Percentiles rank a stretch among this genome's conserved stretches.
These are phyloP conservation scores for Sebastes alutus DNA, from an alignment of 2,797 vertebrate species.

Conservation along the genomic window DNA sequence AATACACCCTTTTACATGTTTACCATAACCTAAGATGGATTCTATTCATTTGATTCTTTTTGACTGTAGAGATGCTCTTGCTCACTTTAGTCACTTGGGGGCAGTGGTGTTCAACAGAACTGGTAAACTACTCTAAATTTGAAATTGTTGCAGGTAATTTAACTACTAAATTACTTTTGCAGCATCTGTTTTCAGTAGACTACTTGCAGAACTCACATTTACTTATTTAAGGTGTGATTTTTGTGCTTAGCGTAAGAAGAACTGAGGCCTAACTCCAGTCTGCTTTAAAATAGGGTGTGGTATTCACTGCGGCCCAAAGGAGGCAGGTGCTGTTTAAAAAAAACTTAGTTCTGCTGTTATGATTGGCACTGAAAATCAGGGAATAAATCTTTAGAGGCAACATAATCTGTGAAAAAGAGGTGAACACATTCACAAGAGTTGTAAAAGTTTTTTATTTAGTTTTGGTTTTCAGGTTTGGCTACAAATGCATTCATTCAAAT, in stretches of 20 bases:
- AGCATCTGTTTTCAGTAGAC: too few relatives aligned
- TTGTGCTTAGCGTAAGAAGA: background rate
- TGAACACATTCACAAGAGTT: conserved; percentile 19
- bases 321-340: conserved; percentile 75
- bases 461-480: conserved; percentile 19
- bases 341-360: conserved; percentile 59
- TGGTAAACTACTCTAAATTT: background rate
- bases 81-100: conserved; percentile 33
- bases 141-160: background rate
- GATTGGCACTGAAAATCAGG: background rate
- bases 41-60: background rate
- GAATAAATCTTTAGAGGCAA: background rate
- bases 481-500: conserved; percentile 24
- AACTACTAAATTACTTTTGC: too few relatives aligned
- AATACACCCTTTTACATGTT: background rate
- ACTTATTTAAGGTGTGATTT: background rate
- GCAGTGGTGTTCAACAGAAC: conserved; percentile 35
- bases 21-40: background rate
- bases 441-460: conserved; percentile 53
- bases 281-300: conserved; percentile 63
- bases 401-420: background rate
- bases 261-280: background rate
- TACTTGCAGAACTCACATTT: background rate
- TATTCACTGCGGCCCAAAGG: conserved; percentile 47
- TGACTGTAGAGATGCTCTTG: too few relatives aligned